Evolutionary conservation across 2,797 vertebrate genomes (phyloP), one percentile per base, ranked within the genome.

Genomic region (Lacerta viridis): DNA sequence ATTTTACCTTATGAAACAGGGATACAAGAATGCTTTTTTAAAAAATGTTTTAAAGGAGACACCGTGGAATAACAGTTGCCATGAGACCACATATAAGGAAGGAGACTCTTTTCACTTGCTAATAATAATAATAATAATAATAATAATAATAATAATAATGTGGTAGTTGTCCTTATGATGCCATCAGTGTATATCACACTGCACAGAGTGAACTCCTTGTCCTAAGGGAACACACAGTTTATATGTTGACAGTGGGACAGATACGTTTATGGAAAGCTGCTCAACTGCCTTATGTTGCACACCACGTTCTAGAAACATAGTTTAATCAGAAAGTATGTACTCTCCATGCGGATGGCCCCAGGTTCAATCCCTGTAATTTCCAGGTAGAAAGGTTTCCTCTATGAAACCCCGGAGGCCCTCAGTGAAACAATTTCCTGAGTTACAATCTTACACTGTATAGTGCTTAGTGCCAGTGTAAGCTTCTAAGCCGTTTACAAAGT

Each of bases 1-100:
- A 97, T 96, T 97, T 97, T 97, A 96, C 95, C 95, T 96, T 96
- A 96, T 95, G 95, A 97, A 97, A 96, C 1, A 27, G 90, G 91
- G 93, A 93, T 95, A 94, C 95, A 80, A 0, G 88, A 95, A 92
- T 94, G 96, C 96, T 96, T 94, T 95, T 33, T 33, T 94, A 93
- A 94, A 95, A 93, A 94, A 78, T 93, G 64, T 76, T 75, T 69
- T 36, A 50, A 27, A 50, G 27, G 23, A 36, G 43, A 71, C 33
- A 27, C 3, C 33, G 29, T 85, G 92, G 92, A 95, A 96, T 94
- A 77, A 50, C 61, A 69, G 68, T 66, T 92, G 89, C 83, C 94
- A 88, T 91, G 90, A 93, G 93, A 93, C 90, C 94, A 92, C 41
- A n/a, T 15, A 84, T 76, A 76, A 91, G 80, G 78, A n/a, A 75